Evolutionary conservation across 2,113 vertebrate genomes (phyloP).

Genomic region (Riparia riparia): DNA sequence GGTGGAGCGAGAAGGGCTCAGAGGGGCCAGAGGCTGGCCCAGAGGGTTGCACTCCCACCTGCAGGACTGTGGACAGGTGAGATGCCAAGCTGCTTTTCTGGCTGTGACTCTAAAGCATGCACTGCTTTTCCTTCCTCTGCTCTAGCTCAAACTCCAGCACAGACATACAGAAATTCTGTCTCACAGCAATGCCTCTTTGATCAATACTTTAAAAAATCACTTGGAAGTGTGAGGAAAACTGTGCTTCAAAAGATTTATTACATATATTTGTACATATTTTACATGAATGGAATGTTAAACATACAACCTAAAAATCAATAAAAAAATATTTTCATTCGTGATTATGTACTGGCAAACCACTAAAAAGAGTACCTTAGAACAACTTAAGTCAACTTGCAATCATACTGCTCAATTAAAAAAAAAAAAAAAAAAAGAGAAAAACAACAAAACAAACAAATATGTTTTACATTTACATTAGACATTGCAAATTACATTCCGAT

Average conservation of each 20-base stretch:
- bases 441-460: neutral
- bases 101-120: neutral
- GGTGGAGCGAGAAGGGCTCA: neutral
- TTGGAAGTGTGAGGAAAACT: constrained; percentile 13
- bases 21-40: neutral
- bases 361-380: constrained; percentile 52
- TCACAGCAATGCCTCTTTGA: neutral
- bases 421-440: neutral
- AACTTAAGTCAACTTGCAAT: constrained; percentile 38
- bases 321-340: constrained; percentile 66
- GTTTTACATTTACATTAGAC: constrained; percentile 63
- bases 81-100: neutral
- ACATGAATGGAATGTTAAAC: constrained; percentile 78
- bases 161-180: neutral
- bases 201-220: neutral
- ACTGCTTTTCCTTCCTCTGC: neutral
- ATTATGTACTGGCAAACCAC: constrained; percentile 51
- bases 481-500: constrained; percentile 48
- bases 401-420: constrained; percentile 53
- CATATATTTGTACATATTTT: constrained; percentile 70
- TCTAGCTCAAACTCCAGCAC: neutral
- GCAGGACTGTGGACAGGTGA: neutral
- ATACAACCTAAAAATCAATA: constrained; percentile 70
- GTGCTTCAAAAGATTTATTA: constrained; percentile 78
- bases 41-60: neutral